Evolutionary conservation across 2,888 invertebrate species (phyloP).

Genomic region (Campoletis raptor): DNA sequence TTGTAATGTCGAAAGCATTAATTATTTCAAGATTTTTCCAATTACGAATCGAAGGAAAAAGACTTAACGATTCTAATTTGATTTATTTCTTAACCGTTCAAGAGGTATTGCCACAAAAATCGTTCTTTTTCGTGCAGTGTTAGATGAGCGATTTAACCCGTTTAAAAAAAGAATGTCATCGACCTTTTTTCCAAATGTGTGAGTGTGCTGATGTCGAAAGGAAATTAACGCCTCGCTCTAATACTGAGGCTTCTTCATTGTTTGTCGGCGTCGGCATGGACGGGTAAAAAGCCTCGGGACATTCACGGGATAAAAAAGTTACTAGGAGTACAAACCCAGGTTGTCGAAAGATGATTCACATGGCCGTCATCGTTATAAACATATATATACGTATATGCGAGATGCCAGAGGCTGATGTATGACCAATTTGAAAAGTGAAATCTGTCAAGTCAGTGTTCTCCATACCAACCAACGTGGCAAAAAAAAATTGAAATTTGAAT

Average conservation of each 20-base stretch:
- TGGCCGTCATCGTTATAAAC: conserved; percentile 25
- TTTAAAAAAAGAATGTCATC: conserved; percentile 30
- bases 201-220: conserved; percentile 48
- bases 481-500: not conserved
- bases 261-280: conserved; percentile 53
- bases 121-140: not conserved
- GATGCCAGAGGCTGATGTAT: conserved; percentile 59
- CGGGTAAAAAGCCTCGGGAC: conserved; percentile 45
- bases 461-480: conserved; percentile 54
- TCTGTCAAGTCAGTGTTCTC: conserved; percentile 54
- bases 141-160: not conserved
- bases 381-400: conserved; percentile 17
- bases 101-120: not conserved
- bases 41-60: not conserved
- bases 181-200: conserved; percentile 41
- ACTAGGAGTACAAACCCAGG: conserved; percentile 57
- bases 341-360: conserved; percentile 60
- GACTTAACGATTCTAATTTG: not conserved
- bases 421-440: conserved; percentile 41
- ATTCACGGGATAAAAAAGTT: conserved; percentile 41
- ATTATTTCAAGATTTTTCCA: not conserved
- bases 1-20: not conserved
- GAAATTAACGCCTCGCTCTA: conserved; percentile 61
- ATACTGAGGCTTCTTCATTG: conserved; percentile 35
- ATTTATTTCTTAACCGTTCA: not conserved